phyloP scores from a whole-genome alignment of 1,140 invertebrate genomes.

The Antheraea mylitta region DNA sequence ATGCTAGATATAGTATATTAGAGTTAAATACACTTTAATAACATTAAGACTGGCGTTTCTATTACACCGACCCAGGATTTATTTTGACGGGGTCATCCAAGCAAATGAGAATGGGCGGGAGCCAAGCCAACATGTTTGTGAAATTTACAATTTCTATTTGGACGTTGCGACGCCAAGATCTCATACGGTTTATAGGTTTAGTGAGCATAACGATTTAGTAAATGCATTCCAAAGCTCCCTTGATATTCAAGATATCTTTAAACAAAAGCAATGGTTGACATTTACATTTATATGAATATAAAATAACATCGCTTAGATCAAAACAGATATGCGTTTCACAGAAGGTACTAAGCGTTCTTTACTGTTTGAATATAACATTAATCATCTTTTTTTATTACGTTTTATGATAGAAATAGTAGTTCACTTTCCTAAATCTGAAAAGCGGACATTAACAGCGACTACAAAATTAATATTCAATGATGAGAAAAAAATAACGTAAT shows the following conservation, averaged over 20 bases:
- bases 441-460: too few relatives aligned
- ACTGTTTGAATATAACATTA: not conserved
- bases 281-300: slow-evolving; percentile 18
- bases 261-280: slow-evolving; percentile 10
- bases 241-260: slow-evolving; percentile 22
- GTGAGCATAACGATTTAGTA: slow-evolving; percentile 19
- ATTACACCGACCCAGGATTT: slow-evolving; percentile 49
- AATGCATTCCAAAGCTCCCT: slow-evolving; percentile 15
- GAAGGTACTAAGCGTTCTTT: not conserved
- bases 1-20: not conserved
- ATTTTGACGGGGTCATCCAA: slow-evolving; percentile 59
- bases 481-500: too few relatives aligned
- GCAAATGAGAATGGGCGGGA: slow-evolving; percentile 53
- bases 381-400: too few relatives aligned
- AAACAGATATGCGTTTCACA: not conserved
- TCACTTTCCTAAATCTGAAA: too few relatives aligned
- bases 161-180: slow-evolving; percentile 20
- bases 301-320: slow-evolving; percentile 13
- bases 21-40: slow-evolving; percentile 23
- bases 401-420: too few relatives aligned
- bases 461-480: too few relatives aligned
- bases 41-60: slow-evolving; percentile 45
- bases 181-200: slow-evolving; percentile 22
- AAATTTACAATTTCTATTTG: slow-evolving; percentile 47
- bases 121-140: slow-evolving; percentile 37